Conservation (phyloP, 2,113 vertebrate genomes). For the Aegotheles bennettii region DNA sequence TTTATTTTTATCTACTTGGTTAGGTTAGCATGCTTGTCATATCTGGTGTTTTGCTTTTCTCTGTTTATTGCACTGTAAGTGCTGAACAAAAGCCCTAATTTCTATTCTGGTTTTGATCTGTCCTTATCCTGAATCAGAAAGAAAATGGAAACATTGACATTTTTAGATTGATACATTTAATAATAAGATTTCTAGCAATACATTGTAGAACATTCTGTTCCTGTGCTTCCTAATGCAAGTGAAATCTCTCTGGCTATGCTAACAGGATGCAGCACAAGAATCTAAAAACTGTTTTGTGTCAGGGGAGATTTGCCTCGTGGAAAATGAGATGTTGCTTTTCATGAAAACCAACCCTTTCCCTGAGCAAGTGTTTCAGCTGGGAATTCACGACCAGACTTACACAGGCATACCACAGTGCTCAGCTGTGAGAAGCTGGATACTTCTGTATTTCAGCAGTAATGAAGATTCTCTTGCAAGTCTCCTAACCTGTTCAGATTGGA, state of each 20-base stretch:
- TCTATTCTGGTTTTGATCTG: background rate
- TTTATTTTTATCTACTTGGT: background rate
- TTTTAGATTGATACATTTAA: background rate
- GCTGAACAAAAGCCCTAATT: background rate
- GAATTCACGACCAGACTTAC: background rate
- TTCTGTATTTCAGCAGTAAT: background rate
- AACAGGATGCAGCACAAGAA: background rate
- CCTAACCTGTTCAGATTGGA: background rate
- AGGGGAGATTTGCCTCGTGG: background rate
- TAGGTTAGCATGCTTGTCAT: background rate
- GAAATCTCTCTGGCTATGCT: background rate
- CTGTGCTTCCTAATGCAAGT: background rate
- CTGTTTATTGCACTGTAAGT: background rate
- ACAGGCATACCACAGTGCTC: background rate
- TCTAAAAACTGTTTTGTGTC: background rate
- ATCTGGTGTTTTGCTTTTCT: background rate
- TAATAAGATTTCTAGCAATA: background rate
- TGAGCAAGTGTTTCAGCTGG: background rate
- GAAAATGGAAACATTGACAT: background rate
- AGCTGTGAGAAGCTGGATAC: background rate
- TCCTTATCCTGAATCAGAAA: background rate
- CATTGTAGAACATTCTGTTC: background rate
- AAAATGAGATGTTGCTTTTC: background rate
- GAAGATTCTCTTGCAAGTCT: background rate
- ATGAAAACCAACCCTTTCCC: background rate